A percentile compares a stretch with the other conserved stretches of the same genome.
Evolutionary conservation across 2,888 invertebrate genomes (phyloP).

Genomic region (Leucoptera coffeella): DNA sequence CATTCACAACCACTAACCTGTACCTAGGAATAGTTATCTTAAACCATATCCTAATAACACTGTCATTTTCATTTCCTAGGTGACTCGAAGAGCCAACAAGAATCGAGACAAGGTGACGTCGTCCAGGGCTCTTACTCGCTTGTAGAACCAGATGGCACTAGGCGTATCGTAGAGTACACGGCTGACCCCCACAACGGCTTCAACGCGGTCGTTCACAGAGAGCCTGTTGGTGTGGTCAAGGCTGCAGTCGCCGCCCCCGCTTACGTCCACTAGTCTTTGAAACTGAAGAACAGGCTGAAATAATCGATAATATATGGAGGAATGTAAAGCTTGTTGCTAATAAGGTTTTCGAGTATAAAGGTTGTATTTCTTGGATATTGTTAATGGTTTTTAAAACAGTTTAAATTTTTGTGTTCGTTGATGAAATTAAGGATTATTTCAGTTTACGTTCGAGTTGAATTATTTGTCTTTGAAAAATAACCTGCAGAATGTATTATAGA

Average conservation of each 20-base stretch:
- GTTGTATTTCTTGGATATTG: too few relatives aligned
- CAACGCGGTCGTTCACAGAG: slow-evolving; percentile 61
- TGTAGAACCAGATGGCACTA: slow-evolving; percentile 58
- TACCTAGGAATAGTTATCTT: neutral
- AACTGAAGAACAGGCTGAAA: neutral
- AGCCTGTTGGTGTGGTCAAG: slow-evolving; percentile 44
- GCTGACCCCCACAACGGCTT: slow-evolving; percentile 62
- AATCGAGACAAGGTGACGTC: slow-evolving; percentile 55
- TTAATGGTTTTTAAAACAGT: slow-evolving; percentile 13
- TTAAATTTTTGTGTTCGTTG: too few relatives aligned
- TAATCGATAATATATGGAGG: too few relatives aligned
- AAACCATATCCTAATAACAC: neutral
- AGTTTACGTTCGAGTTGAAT: too few relatives aligned
- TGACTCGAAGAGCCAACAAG: slow-evolving; percentile 44
- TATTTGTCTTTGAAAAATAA: too few relatives aligned
- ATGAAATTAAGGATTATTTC: too few relatives aligned
- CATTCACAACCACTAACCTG: too few relatives aligned
- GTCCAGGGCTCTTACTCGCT: slow-evolving; percentile 61
- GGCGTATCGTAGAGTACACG: slow-evolving; percentile 58
- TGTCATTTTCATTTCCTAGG: too few relatives aligned
- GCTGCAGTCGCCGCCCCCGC: slow-evolving; percentile 27
- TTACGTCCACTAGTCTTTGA: slow-evolving; percentile 18
- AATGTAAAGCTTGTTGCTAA: too few relatives aligned
- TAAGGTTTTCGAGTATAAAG: too few relatives aligned
- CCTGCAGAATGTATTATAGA: too few relatives aligned